Conservation (phyloP, 2,888 invertebrate species). For the Griposia aprilina region DNA sequence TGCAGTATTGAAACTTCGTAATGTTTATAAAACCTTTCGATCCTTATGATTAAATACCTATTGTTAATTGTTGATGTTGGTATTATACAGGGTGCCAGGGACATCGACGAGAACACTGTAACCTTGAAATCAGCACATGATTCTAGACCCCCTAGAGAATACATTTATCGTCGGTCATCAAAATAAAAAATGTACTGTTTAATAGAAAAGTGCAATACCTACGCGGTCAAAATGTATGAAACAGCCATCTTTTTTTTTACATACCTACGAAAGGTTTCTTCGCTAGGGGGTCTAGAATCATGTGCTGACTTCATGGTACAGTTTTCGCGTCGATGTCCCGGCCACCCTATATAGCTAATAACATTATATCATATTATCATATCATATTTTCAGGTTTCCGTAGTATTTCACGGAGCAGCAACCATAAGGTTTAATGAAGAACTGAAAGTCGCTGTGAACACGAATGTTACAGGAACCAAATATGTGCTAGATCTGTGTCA, state of each 20-base stretch:
- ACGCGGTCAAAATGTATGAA: too few relatives aligned
- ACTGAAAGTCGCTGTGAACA: constrained; percentile 62
- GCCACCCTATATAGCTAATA: neutral
- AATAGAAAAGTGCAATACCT: too few relatives aligned
- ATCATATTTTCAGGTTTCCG: constrained; percentile 81
- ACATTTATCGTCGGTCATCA: too few relatives aligned
- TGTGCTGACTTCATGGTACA: neutral
- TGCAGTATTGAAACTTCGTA: neutral
- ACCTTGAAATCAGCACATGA: too few relatives aligned
- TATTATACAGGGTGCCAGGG: neutral
- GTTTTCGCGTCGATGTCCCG: neutral
- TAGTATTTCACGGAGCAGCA: constrained; percentile 76
- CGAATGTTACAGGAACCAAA: constrained; percentile 72
- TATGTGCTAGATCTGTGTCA: constrained; percentile 68
- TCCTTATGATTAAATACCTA: neutral
- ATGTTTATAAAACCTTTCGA: neutral
- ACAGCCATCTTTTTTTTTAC: too few relatives aligned
- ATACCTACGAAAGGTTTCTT: too few relatives aligned
- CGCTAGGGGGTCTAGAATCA: neutral
- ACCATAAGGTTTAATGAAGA: constrained; percentile 71
- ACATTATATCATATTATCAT: constrained; percentile 77
- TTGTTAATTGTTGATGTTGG: neutral
- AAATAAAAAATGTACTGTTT: too few relatives aligned
- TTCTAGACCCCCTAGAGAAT: too few relatives aligned
- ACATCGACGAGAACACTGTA: too few relatives aligned